A percentile compares a stretch with the other conserved stretches of the same genome.
phyloP scores from a whole-genome alignment of 1,140 invertebrate species.

The Phortica variegata region DNA sequence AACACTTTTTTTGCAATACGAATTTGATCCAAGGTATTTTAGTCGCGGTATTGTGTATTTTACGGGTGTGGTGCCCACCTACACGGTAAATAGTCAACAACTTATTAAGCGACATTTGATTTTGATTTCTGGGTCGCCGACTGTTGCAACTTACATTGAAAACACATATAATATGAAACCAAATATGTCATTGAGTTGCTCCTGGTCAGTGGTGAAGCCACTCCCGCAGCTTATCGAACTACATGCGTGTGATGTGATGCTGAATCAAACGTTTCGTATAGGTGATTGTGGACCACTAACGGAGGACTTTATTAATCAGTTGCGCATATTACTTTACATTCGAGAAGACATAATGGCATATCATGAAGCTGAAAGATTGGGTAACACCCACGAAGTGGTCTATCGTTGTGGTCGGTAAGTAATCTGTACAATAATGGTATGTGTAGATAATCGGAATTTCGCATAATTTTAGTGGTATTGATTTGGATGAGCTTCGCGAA shows the following conservation, averaged over 20 bases:
- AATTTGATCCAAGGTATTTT: conserved; percentile 28
- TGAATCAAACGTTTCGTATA: conserved; percentile 38
- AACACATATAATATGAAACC: conserved; percentile 42
- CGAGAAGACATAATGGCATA: conserved; percentile 45
- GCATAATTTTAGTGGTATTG: conserved; percentile 33
- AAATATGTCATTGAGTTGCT: conserved; percentile 33
- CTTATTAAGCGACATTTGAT: conserved; percentile 6
- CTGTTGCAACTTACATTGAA: conserved; percentile 36
- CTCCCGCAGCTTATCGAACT: conserved; percentile 34
- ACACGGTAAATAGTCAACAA: conserved; percentile 30
- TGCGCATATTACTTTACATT: conserved; percentile 40
- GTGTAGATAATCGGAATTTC: background rate
- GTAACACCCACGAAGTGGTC: conserved; percentile 20
- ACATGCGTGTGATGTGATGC: conserved; percentile 31
- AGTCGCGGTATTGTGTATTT: conserved; percentile 38
- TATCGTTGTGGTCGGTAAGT: conserved; percentile 34
- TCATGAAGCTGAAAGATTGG: conserved; percentile 19
- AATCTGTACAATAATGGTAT: background rate
- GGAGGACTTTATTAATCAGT: conserved; percentile 43
- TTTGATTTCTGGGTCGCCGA: too few relatives aligned
- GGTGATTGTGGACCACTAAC: conserved; percentile 31
- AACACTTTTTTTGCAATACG: conserved; percentile 38
- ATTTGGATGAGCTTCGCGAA: conserved; percentile 44
- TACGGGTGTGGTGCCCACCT: conserved; percentile 27
- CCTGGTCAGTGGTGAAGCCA: conserved; percentile 22